These are phyloP conservation scores for Phoeniculus purpureus DNA, from an alignment of 2,797 vertebrate species.

Conservation along the genomic window DNA sequence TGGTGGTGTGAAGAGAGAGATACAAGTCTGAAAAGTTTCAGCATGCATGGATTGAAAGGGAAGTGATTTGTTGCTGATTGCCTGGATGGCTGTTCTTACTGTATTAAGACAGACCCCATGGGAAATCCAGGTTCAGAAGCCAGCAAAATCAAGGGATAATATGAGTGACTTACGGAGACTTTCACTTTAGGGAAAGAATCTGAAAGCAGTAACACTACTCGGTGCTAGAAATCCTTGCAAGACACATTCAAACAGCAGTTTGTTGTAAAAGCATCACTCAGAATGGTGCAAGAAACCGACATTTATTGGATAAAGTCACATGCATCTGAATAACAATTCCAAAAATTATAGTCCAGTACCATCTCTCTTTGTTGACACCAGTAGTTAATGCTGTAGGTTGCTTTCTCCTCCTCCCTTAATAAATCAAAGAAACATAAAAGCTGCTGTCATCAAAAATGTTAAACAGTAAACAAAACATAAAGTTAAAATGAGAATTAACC, in stretches of 20 bases:
- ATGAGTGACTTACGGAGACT: neutral
- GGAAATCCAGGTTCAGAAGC: neutral
- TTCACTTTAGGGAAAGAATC: neutral
- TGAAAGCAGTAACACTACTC: neutral
- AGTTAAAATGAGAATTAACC: neutral
- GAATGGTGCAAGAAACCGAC: neutral
- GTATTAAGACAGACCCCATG: neutral
- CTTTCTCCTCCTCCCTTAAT: neutral
- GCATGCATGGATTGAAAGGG: neutral
- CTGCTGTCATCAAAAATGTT: neutral
- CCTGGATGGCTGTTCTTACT: neutral
- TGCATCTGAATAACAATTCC: neutral
- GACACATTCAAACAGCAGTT: neutral
- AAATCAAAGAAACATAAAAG: conserved; percentile 22
- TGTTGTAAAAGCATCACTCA: conserved; percentile 14
- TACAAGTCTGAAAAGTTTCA: neutral
- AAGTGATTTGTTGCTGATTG: neutral
- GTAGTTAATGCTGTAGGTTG: neutral
- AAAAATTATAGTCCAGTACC: conserved; percentile 21
- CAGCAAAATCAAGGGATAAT: neutral
- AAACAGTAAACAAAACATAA: neutral
- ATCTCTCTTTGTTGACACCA: neutral
- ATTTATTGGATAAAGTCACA: conserved; percentile 25
- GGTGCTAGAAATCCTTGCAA: neutral
- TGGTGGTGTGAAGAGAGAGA: neutral